Percentiles rank a stretch among this genome's conserved stretches.
These are phyloP conservation scores for Alouatta caraya DNA, from an alignment of 2,797 vertebrate species.

Conservation along the genomic window DNA sequence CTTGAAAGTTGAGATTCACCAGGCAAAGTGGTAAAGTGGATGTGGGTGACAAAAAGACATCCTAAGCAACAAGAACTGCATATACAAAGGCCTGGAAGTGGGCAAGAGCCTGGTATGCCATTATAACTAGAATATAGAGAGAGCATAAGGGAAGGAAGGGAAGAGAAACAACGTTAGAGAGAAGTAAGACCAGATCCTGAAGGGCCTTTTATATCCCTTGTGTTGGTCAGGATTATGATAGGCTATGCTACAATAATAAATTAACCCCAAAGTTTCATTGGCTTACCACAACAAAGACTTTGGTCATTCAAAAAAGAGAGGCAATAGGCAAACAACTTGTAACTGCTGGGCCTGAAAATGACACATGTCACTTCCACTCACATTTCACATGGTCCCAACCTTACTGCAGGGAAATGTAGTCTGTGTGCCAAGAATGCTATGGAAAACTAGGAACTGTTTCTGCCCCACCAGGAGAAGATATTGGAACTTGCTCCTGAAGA, in stretches of 20 bases:
- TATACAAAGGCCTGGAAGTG: background rate
- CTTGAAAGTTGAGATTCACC: background rate
- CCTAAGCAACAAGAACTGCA: background rate
- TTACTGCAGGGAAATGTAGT: background rate
- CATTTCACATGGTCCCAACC: background rate
- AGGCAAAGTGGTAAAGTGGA: background rate
- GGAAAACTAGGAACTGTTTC: background rate
- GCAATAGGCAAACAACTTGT: fast-evolving
- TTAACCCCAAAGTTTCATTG: background rate
- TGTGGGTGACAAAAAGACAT: background rate
- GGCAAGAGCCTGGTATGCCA: background rate
- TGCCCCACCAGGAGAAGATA: background rate
- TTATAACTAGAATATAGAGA: background rate
- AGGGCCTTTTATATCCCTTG: background rate
- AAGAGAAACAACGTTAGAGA: background rate
- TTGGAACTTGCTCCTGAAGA: background rate
- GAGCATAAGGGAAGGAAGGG: background rate
- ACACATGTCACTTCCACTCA: background rate
- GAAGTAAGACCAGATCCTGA: background rate
- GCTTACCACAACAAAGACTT: background rate
- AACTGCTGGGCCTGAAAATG: background rate
- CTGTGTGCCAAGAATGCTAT: background rate
- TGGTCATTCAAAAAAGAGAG: background rate
- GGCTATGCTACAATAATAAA: background rate
- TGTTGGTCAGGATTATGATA: background rate